These are phyloP conservation scores for Rhinella marina DNA, from an alignment of 2,797 vertebrate species.

Conservation along the genomic window DNA sequence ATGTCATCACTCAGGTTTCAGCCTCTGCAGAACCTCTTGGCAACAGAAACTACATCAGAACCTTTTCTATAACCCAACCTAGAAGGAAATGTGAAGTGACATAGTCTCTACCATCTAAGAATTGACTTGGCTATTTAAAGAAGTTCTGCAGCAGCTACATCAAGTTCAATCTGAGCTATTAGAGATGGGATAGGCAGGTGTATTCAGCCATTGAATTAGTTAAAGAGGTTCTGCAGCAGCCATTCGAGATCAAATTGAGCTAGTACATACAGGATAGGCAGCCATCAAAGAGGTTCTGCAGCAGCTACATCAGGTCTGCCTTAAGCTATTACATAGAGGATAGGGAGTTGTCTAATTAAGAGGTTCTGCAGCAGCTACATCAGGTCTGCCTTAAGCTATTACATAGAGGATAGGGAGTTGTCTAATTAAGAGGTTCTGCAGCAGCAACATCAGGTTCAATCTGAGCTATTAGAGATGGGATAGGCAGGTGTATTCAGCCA, in stretches of 20 bases:
- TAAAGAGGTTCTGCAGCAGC: constrained; percentile 42
- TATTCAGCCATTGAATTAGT: too few relatives aligned
- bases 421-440: not conserved
- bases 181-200: too few relatives aligned
- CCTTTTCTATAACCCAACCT: not conserved
- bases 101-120: not conserved
- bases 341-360: not conserved
- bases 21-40: constrained; percentile 44
- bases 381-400: too few relatives aligned
- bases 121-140: too few relatives aligned
- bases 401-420: not conserved
- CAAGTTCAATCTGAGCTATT: too few relatives aligned
- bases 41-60: not conserved
- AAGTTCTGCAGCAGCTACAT: too few relatives aligned
- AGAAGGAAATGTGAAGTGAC: not conserved
- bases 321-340: not conserved
- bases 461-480: too few relatives aligned
- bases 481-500: too few relatives aligned
- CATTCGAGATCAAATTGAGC: not conserved
- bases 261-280: too few relatives aligned
- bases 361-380: not conserved
- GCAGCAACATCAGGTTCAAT: too few relatives aligned
- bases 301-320: not conserved
- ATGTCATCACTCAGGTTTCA: not conserved
- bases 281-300: too few relatives aligned